These are phyloP conservation scores for Anoplopoma fimbria DNA, from an alignment of 2,113 vertebrate genomes.

Conservation along the genomic window DNA sequence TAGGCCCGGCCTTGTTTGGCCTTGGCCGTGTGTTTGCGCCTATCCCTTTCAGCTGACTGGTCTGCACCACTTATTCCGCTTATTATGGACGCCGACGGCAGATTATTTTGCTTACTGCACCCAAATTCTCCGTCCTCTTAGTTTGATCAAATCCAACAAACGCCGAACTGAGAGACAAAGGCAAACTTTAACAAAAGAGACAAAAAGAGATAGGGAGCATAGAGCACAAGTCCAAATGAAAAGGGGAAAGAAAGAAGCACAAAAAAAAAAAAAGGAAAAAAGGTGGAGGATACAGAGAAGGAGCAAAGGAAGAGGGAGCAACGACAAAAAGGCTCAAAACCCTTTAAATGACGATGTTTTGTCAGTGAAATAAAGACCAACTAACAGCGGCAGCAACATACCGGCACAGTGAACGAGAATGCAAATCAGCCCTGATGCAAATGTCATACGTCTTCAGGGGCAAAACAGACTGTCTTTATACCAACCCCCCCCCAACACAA, in stretches of 20 bases:
- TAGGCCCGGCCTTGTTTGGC: constrained; percentile 40
- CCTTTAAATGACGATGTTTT: constrained; percentile 62
- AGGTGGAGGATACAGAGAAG: constrained; percentile 14
- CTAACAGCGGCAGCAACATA: constrained; percentile 71
- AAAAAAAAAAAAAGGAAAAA: neutral
- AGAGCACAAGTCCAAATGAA: constrained; percentile 45
- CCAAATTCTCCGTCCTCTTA: constrained; percentile 64
- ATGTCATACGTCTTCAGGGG: constrained; percentile 71
- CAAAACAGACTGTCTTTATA: constrained; percentile 76
- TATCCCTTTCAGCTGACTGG: constrained; percentile 66
- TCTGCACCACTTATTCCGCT: constrained; percentile 58
- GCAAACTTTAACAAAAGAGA: constrained; percentile 64
- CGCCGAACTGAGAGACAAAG: constrained; percentile 40
- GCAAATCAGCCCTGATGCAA: constrained; percentile 82
- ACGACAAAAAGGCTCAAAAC: constrained; percentile 46
- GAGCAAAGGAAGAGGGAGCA: constrained; percentile 29
- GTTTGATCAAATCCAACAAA: constrained; percentile 43
- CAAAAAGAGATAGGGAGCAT: constrained; percentile 58
- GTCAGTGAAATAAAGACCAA: constrained; percentile 68
- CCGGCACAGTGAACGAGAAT: constrained; percentile 74
- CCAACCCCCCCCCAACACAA: constrained; percentile 42
- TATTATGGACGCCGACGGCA: constrained; percentile 57
- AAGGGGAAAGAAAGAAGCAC: constrained; percentile 29
- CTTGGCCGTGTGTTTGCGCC: constrained; percentile 3
- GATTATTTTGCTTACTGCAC: constrained; percentile 70